Percentiles rank a stretch among this genome's conserved stretches.
These are phyloP conservation scores for Ceratitis capitata DNA, from an alignment of 1,140 invertebrate species.

Conservation along the genomic window DNA sequence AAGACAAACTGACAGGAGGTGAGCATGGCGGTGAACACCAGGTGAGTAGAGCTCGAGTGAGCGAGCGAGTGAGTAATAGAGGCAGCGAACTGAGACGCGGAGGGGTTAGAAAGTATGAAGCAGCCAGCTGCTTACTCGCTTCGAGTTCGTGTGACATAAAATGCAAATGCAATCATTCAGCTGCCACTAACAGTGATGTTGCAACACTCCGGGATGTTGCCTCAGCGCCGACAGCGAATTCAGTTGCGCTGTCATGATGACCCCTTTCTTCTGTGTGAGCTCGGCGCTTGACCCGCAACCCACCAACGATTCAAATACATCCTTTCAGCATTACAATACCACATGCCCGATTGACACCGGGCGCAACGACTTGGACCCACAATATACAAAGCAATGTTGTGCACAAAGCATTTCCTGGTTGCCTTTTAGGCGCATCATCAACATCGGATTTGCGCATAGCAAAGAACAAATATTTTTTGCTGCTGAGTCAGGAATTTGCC, in stretches of 20 bases:
- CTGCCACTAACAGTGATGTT: constrained; percentile 16
- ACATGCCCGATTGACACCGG: neutral
- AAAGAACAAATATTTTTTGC: neutral
- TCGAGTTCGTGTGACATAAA: neutral
- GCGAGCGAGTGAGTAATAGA: neutral
- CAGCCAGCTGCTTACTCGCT: too few species aligned
- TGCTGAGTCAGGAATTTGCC: neutral
- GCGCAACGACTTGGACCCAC: neutral
- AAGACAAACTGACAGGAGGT: neutral
- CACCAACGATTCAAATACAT: neutral
- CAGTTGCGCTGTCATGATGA: neutral
- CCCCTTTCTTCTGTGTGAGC: neutral
- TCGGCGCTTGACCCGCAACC: too few species aligned
- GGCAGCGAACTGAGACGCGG: neutral
- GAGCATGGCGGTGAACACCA: neutral
- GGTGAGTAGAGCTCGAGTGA: neutral
- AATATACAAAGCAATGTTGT: neutral
- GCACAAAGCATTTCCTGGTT: constrained; percentile 21
- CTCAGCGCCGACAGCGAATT: neutral
- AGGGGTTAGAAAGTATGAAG: neutral
- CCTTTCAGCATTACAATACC: constrained; percentile 9
- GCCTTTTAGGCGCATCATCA: constrained; percentile 23
- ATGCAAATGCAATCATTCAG: constrained; percentile 31
- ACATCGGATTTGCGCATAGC: neutral
- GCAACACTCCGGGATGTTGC: neutral